These are phyloP conservation scores for Yasuhikotakia modesta DNA, from an alignment of 2,797 vertebrate species.

Conservation along the genomic window DNA sequence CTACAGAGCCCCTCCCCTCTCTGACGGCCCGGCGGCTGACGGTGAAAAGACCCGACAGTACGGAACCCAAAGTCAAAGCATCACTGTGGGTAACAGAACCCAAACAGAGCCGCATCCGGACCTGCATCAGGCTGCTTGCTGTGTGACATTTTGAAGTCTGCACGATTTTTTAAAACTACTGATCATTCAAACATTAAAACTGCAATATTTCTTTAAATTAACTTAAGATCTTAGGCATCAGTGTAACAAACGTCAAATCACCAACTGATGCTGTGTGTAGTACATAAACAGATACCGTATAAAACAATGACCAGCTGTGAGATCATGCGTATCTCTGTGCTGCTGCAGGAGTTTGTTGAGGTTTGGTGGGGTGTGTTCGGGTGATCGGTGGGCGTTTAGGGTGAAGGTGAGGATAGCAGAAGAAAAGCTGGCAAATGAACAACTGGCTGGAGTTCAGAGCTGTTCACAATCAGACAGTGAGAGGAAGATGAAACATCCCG, in stretches of 20 bases:
- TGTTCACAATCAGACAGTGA: not conserved
- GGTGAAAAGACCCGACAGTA: conserved; percentile 73
- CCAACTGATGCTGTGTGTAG: too few relatives aligned
- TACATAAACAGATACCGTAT: too few relatives aligned
- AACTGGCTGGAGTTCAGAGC: not conserved
- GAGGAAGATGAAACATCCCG: not conserved
- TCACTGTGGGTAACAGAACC: conserved; percentile 51
- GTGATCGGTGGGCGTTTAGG: not conserved
- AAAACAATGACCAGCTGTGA: too few relatives aligned
- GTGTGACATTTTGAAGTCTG: not conserved
- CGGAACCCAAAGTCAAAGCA: conserved; percentile 69
- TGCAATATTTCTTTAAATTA: too few relatives aligned
- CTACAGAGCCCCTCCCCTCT: conserved; percentile 23
- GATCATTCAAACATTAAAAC: too few relatives aligned
- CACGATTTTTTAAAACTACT: too few relatives aligned
- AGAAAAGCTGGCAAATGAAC: not conserved
- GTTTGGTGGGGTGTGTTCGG: not conserved
- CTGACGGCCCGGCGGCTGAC: conserved; percentile 63
- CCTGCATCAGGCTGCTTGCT: not conserved
- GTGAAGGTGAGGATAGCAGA: not conserved
- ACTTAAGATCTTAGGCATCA: too few relatives aligned
- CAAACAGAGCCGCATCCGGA: conserved; percentile 54
- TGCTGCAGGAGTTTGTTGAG: not conserved
- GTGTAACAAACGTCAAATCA: too few relatives aligned
- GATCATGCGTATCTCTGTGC: too few relatives aligned